Base-by-base conservation (phyloP, 2,888 invertebrate species). In the Hypselothyrea guttata region DNA sequence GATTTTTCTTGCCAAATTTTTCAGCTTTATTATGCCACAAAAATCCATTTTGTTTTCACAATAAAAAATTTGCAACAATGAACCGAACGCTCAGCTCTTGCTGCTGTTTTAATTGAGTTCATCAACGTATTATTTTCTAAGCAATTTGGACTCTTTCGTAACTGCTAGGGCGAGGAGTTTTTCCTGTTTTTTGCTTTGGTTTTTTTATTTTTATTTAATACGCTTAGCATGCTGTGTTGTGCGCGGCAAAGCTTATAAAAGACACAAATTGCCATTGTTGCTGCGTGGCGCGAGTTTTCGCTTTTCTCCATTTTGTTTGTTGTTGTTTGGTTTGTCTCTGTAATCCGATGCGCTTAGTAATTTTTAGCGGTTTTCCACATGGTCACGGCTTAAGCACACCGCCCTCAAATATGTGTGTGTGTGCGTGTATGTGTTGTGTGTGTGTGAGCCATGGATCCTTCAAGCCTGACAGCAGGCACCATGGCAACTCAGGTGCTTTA, bases 321-420 rank as follows among this genome's bases (percentile, higher is more conserved):
- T 40, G 15, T 53, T 62, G 53, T 48, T 28, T 9, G 18, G 22
- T 48, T 71, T 65, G 51, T 42, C 47, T 15, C 27, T 55, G 73
- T 77, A 77, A 77, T 84, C 77, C 84, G 57, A 70, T 59, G 82
- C 63, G 77, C 71, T 77, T 73, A 71, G 64, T 60, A 61, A 71
- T 61, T 55, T 71, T 59, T 41, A 51, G 68, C 71, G 75, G 54
- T 47, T 58, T 68, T 59, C 51, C 76, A 41, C 68, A 55, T 65
- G 71, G 52, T 60, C 49, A 61, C 56, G 49, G 53, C 40, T 45
- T 27, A 55, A 38, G 34, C 41, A 40, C 46, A 49, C 37, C 13
- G 31, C 37, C 12, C 37, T 28, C 34, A 55, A 27, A 44, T 27
- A n/a, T 35, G 30, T 22, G 5, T 15, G 9, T n/a, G 28, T 9